A percentile compares a stretch with the other conserved stretches of the same genome.
phyloP scores from a whole-genome alignment of 2,888 invertebrate genomes.

The Synergus gifuensis region DNA sequence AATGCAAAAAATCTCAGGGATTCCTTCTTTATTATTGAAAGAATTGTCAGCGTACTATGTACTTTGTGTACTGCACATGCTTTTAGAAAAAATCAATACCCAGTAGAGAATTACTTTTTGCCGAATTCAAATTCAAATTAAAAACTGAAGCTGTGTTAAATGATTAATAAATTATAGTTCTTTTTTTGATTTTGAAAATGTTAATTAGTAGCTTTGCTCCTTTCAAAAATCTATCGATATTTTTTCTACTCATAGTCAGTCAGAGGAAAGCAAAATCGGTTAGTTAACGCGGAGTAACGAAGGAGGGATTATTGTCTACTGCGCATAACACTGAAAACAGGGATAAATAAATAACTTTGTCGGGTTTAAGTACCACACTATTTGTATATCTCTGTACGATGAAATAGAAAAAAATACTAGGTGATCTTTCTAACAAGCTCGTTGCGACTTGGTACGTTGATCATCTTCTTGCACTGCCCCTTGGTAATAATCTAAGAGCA shows the following conservation, averaged over 20 bases:
- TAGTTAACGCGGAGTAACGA: constrained; percentile 20
- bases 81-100: constrained; percentile 2
- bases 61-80: not conserved
- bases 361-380: constrained; percentile 36
- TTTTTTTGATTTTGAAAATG: not conserved
- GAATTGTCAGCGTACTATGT: constrained; percentile 21
- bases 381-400: constrained; percentile 14
- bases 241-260: not conserved
- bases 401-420: constrained; percentile 22
- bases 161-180: not conserved
- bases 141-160: not conserved
- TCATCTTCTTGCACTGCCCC: constrained; percentile 40
- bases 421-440: constrained; percentile 13
- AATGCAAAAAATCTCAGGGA: constrained; percentile 36
- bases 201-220: not conserved
- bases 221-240: constrained; percentile 1
- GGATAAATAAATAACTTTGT: constrained; percentile 36
- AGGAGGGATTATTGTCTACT: constrained; percentile 20
- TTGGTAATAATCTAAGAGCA: constrained; percentile 37
- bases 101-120: not conserved
- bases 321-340: constrained; percentile 26
- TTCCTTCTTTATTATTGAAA: constrained; percentile 20
- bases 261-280: constrained; percentile 11
- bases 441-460: constrained; percentile 37
- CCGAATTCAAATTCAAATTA: not conserved